Evolutionary conservation across 1,140 invertebrate genomes (phyloP).

Genomic region (Bombus confusus): DNA sequence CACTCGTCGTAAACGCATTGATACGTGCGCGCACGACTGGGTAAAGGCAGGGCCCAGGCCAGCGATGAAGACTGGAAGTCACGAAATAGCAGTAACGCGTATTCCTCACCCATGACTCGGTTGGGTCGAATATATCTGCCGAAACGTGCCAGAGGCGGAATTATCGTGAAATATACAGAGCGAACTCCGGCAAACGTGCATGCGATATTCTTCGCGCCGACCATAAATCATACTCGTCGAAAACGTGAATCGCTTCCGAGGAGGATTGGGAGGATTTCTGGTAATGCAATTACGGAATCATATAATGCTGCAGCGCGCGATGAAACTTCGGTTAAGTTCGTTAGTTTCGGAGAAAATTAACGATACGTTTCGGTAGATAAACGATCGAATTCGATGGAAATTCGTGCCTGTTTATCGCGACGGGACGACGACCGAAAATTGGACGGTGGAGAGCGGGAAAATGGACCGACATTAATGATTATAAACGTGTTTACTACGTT

Average conservation of each 20-base stretch:
- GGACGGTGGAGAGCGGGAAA: neutral
- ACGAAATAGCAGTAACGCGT: slow-evolving; percentile 28
- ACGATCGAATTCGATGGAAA: neutral
- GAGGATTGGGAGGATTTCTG: neutral
- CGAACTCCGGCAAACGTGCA: neutral
- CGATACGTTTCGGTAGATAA: neutral
- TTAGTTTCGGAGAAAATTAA: neutral
- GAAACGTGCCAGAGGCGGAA: slow-evolving; percentile 39
- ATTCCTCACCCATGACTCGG: neutral
- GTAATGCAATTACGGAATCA: neutral
- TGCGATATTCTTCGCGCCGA: slow-evolving; percentile 29
- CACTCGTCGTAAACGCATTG: neutral
- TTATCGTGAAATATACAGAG: slow-evolving; percentile 32
- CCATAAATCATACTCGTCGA: slow-evolving; percentile 32
- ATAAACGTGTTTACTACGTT: neutral
- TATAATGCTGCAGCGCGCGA: too few relatives aligned
- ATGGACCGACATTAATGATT: slow-evolving; percentile 9
- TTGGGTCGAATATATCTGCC: slow-evolving; percentile 14
- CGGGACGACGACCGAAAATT: neutral
- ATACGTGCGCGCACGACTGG: neutral
- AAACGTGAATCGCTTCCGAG: neutral
- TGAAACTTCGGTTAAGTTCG: neutral
- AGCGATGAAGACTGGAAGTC: slow-evolving; percentile 17
- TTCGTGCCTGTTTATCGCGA: too few relatives aligned
- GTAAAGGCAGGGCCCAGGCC: too few relatives aligned